Evolutionary conservation across 2,888 invertebrate genomes (phyloP).

Genomic region (Drosophila peninsularis): DNA sequence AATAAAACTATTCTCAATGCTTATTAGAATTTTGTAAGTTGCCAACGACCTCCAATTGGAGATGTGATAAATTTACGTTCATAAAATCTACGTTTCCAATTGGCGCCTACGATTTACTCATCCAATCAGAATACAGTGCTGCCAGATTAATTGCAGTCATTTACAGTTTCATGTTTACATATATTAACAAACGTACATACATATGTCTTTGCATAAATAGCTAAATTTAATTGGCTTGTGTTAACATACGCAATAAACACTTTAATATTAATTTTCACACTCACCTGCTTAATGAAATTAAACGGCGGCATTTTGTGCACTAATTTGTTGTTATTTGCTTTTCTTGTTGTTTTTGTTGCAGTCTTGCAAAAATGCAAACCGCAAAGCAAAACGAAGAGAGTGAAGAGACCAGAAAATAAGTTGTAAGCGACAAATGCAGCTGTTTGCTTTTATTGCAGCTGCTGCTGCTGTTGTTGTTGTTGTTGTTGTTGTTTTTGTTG

Average conservation of each 20-base stretch:
- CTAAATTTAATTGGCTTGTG: conserved; percentile 30
- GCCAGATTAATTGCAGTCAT: background rate
- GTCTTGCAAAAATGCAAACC: conserved; percentile 47
- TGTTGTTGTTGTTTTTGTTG: conserved; percentile 21
- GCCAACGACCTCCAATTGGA: no score
- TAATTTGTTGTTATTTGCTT: conserved; percentile 35
- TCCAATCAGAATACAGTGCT: background rate
- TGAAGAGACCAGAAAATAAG: conserved; percentile 17
- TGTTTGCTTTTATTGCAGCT: conserved; percentile 35
- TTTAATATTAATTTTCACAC: conserved; percentile 55
- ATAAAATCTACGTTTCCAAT: no score
- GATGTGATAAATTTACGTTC: no score
- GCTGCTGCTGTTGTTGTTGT: conserved; percentile 6
- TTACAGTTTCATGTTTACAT: no score
- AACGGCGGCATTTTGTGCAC: conserved; percentile 74
- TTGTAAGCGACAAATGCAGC: conserved; percentile 46
- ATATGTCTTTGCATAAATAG: background rate
- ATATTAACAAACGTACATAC: background rate
- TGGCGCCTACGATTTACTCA: background rate
- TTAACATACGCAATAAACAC: conserved; percentile 46
- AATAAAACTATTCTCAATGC: no score
- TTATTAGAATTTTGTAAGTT: no score
- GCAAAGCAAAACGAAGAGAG: conserved; percentile 37
- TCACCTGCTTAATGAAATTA: conserved; percentile 82
- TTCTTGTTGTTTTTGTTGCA: conserved; percentile 15